phyloP scores from a whole-genome alignment of 2,113 vertebrate species.

The Circaetus gallicus region DNA sequence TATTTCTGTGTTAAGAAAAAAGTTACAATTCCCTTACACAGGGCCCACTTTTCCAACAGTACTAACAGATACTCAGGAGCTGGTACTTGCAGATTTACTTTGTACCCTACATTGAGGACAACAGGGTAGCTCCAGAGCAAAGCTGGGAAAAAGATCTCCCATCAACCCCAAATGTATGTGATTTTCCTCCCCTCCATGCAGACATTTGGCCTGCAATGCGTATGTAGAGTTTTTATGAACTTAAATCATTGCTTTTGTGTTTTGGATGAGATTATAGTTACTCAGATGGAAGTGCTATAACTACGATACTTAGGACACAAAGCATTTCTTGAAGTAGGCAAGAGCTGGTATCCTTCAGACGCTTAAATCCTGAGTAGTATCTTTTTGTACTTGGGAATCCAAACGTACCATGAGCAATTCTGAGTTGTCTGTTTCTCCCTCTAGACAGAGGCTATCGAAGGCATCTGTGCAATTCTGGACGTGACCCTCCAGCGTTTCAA shows the following conservation, averaged over 20 bases:
- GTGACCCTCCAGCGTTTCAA: conserved; percentile 75
- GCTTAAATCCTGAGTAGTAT: neutral
- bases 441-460: conserved; percentile 56
- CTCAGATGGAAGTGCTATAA: neutral
- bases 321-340: neutral
- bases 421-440: conserved; percentile 46
- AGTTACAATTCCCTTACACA: neutral
- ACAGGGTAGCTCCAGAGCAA: neutral
- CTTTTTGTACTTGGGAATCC: neutral
- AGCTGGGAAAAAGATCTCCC: neutral
- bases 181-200: neutral
- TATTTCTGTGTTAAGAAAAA: neutral
- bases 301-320: neutral
- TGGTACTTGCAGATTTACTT: neutral
- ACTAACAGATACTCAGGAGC: neutral
- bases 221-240: neutral
- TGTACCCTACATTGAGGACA: neutral
- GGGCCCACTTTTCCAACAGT: neutral
- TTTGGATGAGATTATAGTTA: neutral
- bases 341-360: neutral
- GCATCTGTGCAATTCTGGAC: conserved; percentile 73
- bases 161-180: neutral
- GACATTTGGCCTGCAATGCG: neutral
- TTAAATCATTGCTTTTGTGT: neutral
- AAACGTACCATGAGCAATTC: conserved; percentile 58